Evolutionary conservation across 2,888 invertebrate species (phyloP).

Genomic region (Drosophila yooni): DNA sequence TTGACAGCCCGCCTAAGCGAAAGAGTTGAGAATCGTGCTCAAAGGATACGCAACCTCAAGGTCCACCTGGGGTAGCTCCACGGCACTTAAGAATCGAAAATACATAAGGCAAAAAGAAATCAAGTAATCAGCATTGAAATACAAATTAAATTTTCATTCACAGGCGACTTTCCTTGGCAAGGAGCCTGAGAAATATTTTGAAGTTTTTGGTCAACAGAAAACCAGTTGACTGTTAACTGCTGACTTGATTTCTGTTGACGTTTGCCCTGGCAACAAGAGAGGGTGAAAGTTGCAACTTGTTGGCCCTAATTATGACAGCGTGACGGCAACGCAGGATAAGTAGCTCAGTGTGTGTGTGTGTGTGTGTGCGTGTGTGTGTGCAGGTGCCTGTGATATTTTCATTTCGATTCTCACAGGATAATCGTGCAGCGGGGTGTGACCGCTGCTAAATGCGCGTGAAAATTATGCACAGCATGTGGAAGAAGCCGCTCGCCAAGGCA

Average conservation of each 20-base stretch:
- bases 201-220: conserved; percentile 31
- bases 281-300: conserved; percentile 70
- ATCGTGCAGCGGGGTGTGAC: conserved; percentile 40
- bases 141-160: conserved; percentile 28
- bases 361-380: conserved; percentile 5
- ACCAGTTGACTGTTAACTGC: conserved; percentile 67
- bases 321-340: conserved; percentile 54
- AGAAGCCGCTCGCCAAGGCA: conserved; percentile 53
- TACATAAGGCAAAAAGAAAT: conserved; percentile 19
- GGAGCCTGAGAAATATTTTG: conserved; percentile 61
- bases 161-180: conserved; percentile 23
- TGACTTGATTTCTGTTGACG: conserved; percentile 56
- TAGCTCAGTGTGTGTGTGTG: conserved; percentile 2
- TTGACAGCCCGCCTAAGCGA: conserved; percentile 18
- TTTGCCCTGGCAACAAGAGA: conserved; percentile 6
- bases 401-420: conserved; percentile 56
- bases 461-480: conserved; percentile 63
- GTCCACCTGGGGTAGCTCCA: conserved; percentile 55
- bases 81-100: conserved; percentile 20
- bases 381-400: conserved; percentile 54
- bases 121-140: conserved; percentile 51
- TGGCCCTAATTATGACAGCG: conserved; percentile 54
- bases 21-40: conserved; percentile 53
- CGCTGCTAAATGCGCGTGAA: conserved; percentile 65
- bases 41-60: conserved; percentile 56